A percentile compares a stretch with the other conserved stretches of the same genome.
phyloP scores from a whole-genome alignment of 2,113 vertebrate genomes.

The Apistogramma diplotaenia region DNA sequence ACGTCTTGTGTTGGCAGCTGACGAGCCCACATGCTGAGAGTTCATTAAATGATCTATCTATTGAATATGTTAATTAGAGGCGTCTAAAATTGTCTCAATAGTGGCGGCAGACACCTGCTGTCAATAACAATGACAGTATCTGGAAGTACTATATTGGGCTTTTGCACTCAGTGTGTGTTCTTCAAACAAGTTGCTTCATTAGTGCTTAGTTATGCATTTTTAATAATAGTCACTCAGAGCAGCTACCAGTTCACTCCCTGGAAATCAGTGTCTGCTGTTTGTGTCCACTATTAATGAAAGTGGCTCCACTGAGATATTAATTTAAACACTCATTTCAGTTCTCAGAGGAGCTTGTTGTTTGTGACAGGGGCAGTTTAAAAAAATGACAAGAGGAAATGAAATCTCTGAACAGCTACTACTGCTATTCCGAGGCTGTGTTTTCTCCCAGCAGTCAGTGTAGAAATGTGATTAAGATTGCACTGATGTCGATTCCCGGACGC shows the following conservation, averaged over 20 bases:
- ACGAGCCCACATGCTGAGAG: slow-evolving; percentile 36
- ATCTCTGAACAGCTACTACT: slow-evolving; percentile 19
- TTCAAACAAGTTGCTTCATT: slow-evolving; percentile 44
- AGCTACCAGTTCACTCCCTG: not conserved
- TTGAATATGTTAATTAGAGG: slow-evolving; percentile 62
- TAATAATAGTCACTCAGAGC: slow-evolving; percentile 10
- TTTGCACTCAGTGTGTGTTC: slow-evolving; percentile 19
- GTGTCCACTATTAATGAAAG: slow-evolving; percentile 25
- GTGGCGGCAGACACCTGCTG: slow-evolving; percentile 12
- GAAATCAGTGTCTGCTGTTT: slow-evolving; percentile 13
- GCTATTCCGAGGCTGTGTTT: slow-evolving; percentile 3
- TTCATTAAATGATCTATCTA: slow-evolving; percentile 64
- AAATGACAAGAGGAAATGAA: slow-evolving; percentile 43
- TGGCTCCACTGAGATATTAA: slow-evolving; percentile 28
- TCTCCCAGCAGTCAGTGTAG: slow-evolving; percentile 19
- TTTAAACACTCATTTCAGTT: slow-evolving; percentile 1
- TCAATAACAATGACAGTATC: slow-evolving; percentile 38
- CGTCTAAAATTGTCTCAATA: slow-evolving; percentile 41
- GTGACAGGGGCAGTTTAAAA: slow-evolving; percentile 15
- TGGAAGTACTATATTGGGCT: slow-evolving; percentile 19
- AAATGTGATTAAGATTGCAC: slow-evolving; percentile 56
- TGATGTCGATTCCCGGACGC: slow-evolving; percentile 35
- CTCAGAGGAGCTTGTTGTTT: slow-evolving; percentile 21
- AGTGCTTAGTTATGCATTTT: slow-evolving; percentile 14
- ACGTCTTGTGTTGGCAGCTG: slow-evolving; percentile 47